Evolutionary conservation across 2,797 vertebrate genomes (phyloP), one percentile per base, ranked within the genome.

Genomic region (Artibeus jamaicensis): DNA sequence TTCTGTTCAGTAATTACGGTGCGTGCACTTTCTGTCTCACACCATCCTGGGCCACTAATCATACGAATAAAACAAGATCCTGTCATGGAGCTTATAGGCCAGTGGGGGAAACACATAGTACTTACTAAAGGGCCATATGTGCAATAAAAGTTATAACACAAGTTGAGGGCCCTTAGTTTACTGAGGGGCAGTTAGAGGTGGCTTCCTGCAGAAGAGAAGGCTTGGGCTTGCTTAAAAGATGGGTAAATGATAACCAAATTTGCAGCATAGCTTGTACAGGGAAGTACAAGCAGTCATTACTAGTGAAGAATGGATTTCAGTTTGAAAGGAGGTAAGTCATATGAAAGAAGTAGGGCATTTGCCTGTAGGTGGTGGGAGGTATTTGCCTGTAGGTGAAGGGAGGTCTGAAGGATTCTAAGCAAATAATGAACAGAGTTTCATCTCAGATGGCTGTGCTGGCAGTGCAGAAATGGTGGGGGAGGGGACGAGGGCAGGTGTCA

Each of bases 401-500:
- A 44, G 82, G 44, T 82, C 29, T 77, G 68, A 93, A 89, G 29
- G 65, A 68, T 92, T 96, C 90, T 44, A 87, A 77, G 62, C 50
- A 74, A 93, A 37, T 82, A 53, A 70, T 50, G 71, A 73, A 73
- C 55, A 86, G 22, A 16, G 62, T 89, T 95, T 73, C 68, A 73
- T 71, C 50, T 88, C 48, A 83, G 46, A 8, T 9, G 57, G 42
- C 39, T 93, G 50, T 68, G 59, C 70, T 9, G 55, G 53, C 57
- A 79, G 24, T 42, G 22, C 87, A 48, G 57, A 74, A 94, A 34
- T 2, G 24, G n/a, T 77, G 59, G 32, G 83, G 55, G 19, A 18
- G 5, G 48, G 65, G 21, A 16, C 55, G 53, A 8, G 55, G 46
- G 32, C 71, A 71, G 37, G 8, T 39, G 4, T 42, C 3, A 12